Percentiles rank a stretch among this genome's conserved stretches.
Evolutionary conservation across 92 coral and sea anemone species (phyloP).

Genomic region (Meandrina meandrites): DNA sequence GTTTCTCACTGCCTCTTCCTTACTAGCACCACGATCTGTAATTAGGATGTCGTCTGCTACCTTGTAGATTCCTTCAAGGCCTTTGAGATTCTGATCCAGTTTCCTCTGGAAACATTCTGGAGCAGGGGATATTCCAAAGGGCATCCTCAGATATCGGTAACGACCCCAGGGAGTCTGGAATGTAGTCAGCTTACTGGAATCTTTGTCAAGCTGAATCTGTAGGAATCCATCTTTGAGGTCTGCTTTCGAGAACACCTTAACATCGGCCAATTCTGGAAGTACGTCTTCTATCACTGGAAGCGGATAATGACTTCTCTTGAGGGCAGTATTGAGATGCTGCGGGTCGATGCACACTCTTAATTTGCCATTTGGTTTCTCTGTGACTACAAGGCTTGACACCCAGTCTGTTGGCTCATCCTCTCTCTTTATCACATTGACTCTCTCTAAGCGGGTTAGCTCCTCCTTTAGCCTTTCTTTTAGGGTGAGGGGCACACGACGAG

Average conservation of each 20-base stretch:
- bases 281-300: slow-evolving; percentile 45
- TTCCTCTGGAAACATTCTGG: slow-evolving; percentile 47
- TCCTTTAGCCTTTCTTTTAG: slow-evolving; percentile 33
- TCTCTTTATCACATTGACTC: slow-evolving; percentile 5
- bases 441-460: slow-evolving; percentile 24
- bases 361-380: slow-evolving; percentile 39
- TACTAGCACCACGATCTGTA: slow-evolving; percentile 49
- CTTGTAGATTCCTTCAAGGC: slow-evolving; percentile 51
- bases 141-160: slow-evolving; percentile 35
- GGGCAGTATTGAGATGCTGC: slow-evolving; percentile 23
- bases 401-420: slow-evolving; percentile 41
- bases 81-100: slow-evolving; percentile 47
- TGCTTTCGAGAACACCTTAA: slow-evolving; percentile 54
- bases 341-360: too few species aligned
- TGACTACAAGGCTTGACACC: slow-evolving; percentile 40
- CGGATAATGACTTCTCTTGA: too few species aligned
- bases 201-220: slow-evolving; percentile 46
- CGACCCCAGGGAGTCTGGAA: slow-evolving; percentile 59
- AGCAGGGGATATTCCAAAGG: slow-evolving; percentile 41
- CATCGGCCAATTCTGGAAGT: slow-evolving; percentile 57
- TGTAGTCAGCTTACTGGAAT: slow-evolving; percentile 51
- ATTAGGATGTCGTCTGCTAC: slow-evolving; percentile 65
- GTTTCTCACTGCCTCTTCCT: slow-evolving; percentile 45
- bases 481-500: slow-evolving; percentile 27
- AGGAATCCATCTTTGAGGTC: slow-evolving; percentile 53